Percentiles rank a stretch among this genome's conserved stretches.
These are phyloP conservation scores for Cercopithecus petaurista DNA, from an alignment of 2,797 vertebrate genomes.

Conservation along the genomic window DNA sequence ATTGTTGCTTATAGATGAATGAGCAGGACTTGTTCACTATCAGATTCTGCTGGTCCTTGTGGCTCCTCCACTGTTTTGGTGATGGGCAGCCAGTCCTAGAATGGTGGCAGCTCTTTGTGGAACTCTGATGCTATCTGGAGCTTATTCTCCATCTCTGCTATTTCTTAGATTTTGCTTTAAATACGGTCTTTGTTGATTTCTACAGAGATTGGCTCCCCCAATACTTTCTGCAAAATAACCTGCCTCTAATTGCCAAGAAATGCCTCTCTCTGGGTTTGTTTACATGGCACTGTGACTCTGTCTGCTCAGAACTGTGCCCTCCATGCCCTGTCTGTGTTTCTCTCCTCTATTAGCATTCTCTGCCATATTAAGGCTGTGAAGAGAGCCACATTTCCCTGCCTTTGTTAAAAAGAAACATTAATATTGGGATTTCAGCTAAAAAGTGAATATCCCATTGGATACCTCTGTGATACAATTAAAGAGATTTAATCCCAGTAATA, in stretches of 20 bases:
- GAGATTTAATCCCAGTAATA: background rate
- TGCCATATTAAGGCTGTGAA: conserved; percentile 36
- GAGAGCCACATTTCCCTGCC: conserved; percentile 51
- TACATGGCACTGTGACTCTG: conserved; percentile 55
- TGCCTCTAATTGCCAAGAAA: conserved; percentile 71
- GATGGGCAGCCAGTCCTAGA: background rate
- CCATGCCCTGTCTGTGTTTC: conserved; percentile 23
- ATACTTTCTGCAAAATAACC: conserved; percentile 58
- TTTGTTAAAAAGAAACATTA: conserved; percentile 58
- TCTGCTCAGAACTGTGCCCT: conserved; percentile 63
- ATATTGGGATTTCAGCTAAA: conserved; percentile 51
- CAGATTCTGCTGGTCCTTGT: background rate
- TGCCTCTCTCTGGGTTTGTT: conserved; percentile 69
- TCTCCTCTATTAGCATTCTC: conserved; percentile 70
- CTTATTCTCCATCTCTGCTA: conserved; percentile 9
- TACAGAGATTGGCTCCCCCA: conserved; percentile 44
- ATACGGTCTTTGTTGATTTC: conserved; percentile 41
- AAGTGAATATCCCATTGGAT: background rate
- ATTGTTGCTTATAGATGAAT: background rate
- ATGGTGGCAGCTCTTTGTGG: background rate
- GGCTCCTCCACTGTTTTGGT: background rate
- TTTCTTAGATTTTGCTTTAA: conserved; percentile 60
- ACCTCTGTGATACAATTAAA: conserved; percentile 8
- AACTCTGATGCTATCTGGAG: background rate
- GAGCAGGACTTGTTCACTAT: background rate